phyloP scores from a whole-genome alignment of 2,888 invertebrate genomes.

The Plagodis dolabraria region DNA sequence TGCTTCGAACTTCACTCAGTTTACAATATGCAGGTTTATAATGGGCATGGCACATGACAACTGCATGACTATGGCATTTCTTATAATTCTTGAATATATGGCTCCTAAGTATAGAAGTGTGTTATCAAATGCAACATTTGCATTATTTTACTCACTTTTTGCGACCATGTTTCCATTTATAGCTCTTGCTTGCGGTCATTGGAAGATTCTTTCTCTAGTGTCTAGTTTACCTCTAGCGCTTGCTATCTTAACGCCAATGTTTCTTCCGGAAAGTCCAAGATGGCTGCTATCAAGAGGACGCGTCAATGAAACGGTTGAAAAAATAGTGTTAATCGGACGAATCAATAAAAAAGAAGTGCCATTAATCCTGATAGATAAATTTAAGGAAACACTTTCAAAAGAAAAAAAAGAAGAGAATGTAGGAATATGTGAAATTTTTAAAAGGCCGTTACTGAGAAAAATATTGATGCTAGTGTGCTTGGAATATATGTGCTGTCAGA shows the following conservation, averaged over 20 bases:
- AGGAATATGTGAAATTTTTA: constrained; percentile 52
- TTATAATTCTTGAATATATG: constrained; percentile 61
- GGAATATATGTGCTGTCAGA: constrained; percentile 53
- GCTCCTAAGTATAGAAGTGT: constrained; percentile 64
- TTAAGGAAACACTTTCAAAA: constrained; percentile 43
- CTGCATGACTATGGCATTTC: constrained; percentile 61
- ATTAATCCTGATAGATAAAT: constrained; percentile 53
- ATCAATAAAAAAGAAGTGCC: constrained; percentile 59
- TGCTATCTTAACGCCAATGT: constrained; percentile 52
- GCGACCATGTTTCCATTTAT: constrained; percentile 58
- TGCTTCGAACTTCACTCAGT: constrained; percentile 51
- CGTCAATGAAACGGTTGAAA: constrained; percentile 56
- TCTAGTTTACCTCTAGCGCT: constrained; percentile 58
- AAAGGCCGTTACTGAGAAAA: constrained; percentile 53
- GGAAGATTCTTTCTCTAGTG: constrained; percentile 59
- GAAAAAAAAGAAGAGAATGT: constrained; percentile 43
- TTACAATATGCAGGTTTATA: constrained; percentile 56
- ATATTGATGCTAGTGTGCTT: constrained; percentile 56
- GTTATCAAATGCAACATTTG: constrained; percentile 57
- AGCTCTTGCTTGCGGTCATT: constrained; percentile 58
- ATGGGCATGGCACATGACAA: constrained; percentile 65
- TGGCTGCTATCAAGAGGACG: constrained; percentile 63
- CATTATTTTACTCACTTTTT: constrained; percentile 55
- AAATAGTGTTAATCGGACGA: constrained; percentile 53
- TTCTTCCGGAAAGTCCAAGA: constrained; percentile 63